These are phyloP conservation scores for Clusia tigrina DNA, from an alignment of 2,888 invertebrate genomes.

Conservation along the genomic window DNA sequence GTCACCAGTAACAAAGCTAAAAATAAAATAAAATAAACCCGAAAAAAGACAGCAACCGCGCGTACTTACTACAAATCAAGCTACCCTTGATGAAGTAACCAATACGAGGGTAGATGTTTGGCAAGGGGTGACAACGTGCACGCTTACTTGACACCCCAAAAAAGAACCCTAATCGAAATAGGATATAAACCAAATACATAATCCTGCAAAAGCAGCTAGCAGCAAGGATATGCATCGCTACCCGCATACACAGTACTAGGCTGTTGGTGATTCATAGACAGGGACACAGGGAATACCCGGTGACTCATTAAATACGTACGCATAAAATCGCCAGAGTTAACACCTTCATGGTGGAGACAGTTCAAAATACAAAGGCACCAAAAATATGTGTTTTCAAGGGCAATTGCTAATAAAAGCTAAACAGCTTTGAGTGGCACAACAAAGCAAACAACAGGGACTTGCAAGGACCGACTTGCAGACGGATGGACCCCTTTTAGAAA, in stretches of 20 bases:
- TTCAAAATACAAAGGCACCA: background rate
- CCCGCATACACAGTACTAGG: no score
- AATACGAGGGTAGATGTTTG: background rate
- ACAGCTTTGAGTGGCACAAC: no score
- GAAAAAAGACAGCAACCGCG: background rate
- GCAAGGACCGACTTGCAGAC: background rate
- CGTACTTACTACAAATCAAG: background rate
- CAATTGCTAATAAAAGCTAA: slow-evolving; percentile 22
- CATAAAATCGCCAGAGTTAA: background rate
- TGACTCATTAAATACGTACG: background rate
- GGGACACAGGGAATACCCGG: slow-evolving; percentile 17
- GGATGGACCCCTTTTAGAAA: slow-evolving; percentile 34
- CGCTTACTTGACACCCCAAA: background rate
- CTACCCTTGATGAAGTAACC: background rate
- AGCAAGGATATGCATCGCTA: background rate
- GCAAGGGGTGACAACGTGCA: background rate
- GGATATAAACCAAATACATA: slow-evolving; percentile 13
- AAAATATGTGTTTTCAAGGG: slow-evolving; percentile 25
- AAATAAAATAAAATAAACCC: background rate
- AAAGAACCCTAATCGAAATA: no score
- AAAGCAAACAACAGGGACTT: background rate
- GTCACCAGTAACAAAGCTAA: background rate
- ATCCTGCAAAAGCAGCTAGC: background rate
- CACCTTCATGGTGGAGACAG: background rate
- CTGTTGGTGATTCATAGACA: slow-evolving; percentile 10